Percentiles rank a stretch among this genome's conserved stretches.
phyloP scores from a whole-genome alignment of 2,888 invertebrate genomes.

The Pyrrhia umbra region DNA sequence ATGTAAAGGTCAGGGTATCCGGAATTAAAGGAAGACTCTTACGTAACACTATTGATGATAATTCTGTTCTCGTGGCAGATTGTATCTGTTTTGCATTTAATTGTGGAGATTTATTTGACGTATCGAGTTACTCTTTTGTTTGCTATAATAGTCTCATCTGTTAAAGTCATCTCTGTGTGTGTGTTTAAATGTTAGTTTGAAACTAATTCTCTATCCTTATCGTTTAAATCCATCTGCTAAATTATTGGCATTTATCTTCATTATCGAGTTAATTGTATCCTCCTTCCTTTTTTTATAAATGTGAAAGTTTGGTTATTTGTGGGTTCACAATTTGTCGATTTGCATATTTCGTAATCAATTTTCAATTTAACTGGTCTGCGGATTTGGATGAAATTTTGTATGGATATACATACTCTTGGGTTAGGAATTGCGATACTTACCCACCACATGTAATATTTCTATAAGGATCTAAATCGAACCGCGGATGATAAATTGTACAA shows the following conservation, averaged over 20 bases:
- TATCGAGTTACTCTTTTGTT: slow-evolving; percentile 26
- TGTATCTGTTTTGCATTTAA: slow-evolving; percentile 37
- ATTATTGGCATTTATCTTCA: slow-evolving; percentile 4
- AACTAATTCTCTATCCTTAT: slow-evolving; percentile 25
- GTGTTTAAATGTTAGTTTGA: slow-evolving; percentile 16
- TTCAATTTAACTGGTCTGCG: not conserved
- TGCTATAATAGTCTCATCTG: slow-evolving; percentile 23
- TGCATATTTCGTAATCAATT: not conserved
- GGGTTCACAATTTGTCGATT: not conserved
- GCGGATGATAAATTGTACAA: too few species aligned
- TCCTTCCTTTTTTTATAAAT: not conserved
- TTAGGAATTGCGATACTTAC: too few species aligned
- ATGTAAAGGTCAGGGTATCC: slow-evolving; percentile 48
- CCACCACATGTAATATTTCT: too few species aligned
- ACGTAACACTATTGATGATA: slow-evolving; percentile 29
- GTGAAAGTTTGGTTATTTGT: not conserved
- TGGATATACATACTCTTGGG: too few species aligned
- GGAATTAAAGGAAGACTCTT: slow-evolving; percentile 36
- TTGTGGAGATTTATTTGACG: slow-evolving; percentile 21
- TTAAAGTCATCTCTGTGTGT: not conserved
- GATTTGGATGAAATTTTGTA: not conserved
- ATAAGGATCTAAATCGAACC: too few species aligned
- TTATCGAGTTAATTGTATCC: not conserved
- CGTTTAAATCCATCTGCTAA: slow-evolving; percentile 14
- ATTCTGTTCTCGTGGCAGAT: slow-evolving; percentile 38